phyloP scores from a whole-genome alignment of 1,140 invertebrate genomes.

The Gryon sp. region DNA sequence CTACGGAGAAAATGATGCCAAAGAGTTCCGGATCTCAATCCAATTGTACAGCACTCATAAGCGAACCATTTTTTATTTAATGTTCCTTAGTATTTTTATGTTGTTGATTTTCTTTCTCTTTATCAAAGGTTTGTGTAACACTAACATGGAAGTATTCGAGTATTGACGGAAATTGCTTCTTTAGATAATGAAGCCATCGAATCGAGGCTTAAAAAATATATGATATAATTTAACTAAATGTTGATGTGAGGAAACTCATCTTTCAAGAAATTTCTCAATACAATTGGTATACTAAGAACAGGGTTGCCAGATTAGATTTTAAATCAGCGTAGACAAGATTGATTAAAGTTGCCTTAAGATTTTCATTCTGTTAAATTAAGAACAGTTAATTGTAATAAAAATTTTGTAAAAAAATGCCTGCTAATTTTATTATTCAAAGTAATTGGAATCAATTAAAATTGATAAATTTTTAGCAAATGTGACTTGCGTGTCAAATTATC shows the following conservation, averaged over 20 bases:
- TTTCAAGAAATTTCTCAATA: too few species aligned
- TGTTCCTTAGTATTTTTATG: slow-evolving; percentile 20
- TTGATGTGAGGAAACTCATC: slow-evolving; percentile 14
- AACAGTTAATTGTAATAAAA: too few species aligned
- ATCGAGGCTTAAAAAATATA: slow-evolving; percentile 36
- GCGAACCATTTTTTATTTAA: slow-evolving; percentile 43
- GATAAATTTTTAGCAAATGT: too few species aligned
- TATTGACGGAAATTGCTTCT: slow-evolving; percentile 55
- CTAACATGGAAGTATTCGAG: slow-evolving; percentile 52
- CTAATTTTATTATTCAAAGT: too few species aligned
- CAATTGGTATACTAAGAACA: too few species aligned
- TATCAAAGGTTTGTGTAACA: slow-evolving; percentile 45
- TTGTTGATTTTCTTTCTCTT: slow-evolving; percentile 27
- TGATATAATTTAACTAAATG: slow-evolving; percentile 30
- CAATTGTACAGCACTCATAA: slow-evolving; percentile 60
- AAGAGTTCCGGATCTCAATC: slow-evolving; percentile 75
- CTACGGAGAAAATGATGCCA: slow-evolving; percentile 74
- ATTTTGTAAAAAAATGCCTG: too few species aligned
- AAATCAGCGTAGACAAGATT: too few species aligned
- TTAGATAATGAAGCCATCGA: slow-evolving; percentile 50
- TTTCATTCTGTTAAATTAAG: too few species aligned
- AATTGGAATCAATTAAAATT: too few species aligned
- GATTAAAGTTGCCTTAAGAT: too few species aligned
- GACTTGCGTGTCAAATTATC: too few species aligned
- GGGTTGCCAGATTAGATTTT: too few species aligned